Conservation (phyloP, 1,140 invertebrate species). For the Bursaphelenchus mucronatus region DNA sequence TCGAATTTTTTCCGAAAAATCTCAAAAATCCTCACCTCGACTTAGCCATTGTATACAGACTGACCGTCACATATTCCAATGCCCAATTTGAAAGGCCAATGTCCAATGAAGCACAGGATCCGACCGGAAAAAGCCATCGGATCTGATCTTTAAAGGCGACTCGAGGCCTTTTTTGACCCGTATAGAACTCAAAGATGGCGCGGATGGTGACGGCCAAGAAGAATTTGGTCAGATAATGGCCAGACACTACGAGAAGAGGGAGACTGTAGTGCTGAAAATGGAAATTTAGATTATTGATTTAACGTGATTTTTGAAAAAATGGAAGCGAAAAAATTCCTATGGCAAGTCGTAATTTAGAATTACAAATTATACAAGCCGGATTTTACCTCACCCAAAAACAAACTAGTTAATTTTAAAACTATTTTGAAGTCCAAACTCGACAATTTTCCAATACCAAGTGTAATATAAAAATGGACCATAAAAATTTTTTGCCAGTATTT, state of each 20-base stretch:
- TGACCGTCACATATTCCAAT: conserved; percentile 56
- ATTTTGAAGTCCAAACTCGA: too few relatives aligned
- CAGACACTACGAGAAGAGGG: conserved; percentile 54
- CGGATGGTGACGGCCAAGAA: conserved; percentile 38
- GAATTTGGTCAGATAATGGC: conserved; percentile 57
- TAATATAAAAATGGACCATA: too few relatives aligned
- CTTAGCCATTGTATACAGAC: conserved; percentile 59
- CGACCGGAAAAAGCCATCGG: conserved; percentile 68
- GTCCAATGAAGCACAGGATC: conserved; percentile 85
- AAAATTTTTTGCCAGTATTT: too few relatives aligned
- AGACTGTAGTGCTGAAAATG: conserved; percentile 48
- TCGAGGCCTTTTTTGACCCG: conserved; percentile 22
- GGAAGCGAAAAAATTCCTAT: too few relatives aligned
- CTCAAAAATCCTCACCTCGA: conserved; percentile 32
- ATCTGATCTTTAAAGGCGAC: conserved; percentile 43
- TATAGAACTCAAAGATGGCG: conserved; percentile 33
- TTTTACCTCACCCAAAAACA: background rate
- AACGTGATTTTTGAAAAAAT: too few relatives aligned
- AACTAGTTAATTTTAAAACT: too few relatives aligned
- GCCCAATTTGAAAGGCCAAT: conserved; percentile 93
- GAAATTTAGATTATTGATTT: too few relatives aligned
- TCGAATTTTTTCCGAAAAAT: too few relatives aligned
- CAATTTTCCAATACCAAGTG: too few relatives aligned
- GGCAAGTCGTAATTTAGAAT: background rate
- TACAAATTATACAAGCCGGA: too few relatives aligned